phyloP scores from a whole-genome alignment of 2,113 vertebrate genomes.

The Thalassoma bifasciatum region DNA sequence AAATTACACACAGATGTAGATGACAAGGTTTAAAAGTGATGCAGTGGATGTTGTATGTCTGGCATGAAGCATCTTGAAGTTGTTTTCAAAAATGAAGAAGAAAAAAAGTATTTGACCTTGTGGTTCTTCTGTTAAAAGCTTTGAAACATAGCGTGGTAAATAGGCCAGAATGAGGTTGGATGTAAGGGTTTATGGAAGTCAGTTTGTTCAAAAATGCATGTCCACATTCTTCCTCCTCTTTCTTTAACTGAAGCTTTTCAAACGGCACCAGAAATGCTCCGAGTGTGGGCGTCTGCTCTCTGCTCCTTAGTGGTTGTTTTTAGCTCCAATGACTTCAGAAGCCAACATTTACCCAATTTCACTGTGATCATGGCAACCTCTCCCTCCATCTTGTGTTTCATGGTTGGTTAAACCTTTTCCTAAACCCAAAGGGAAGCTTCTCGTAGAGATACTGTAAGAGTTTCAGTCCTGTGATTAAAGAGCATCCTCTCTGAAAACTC shows the following conservation, averaged over 20 bases:
- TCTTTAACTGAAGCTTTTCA: too few relatives aligned
- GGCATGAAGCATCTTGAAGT: too few relatives aligned
- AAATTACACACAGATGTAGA: too few relatives aligned
- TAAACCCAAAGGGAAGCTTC: neutral
- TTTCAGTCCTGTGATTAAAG: neutral
- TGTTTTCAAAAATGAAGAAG: too few relatives aligned
- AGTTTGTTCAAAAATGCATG: neutral
- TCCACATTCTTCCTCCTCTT: neutral
- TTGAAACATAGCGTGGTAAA: too few relatives aligned
- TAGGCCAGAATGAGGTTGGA: too few relatives aligned
- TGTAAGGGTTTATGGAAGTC: neutral
- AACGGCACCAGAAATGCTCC: too few relatives aligned
- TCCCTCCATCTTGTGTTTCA: neutral
- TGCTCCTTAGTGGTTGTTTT: neutral
- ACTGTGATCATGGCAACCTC: too few relatives aligned
- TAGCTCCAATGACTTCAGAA: neutral
- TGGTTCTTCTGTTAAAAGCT: too few relatives aligned
- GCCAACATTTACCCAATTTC: neutral
- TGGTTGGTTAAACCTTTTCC: neutral
- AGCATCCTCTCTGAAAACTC: neutral
- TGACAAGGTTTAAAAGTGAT: too few relatives aligned
- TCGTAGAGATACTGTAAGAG: neutral
- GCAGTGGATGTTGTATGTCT: too few relatives aligned
- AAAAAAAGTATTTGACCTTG: too few relatives aligned
- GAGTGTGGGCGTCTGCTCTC: neutral